Conservation (phyloP, 1,140 invertebrate species). For the Megathymus violae region DNA sequence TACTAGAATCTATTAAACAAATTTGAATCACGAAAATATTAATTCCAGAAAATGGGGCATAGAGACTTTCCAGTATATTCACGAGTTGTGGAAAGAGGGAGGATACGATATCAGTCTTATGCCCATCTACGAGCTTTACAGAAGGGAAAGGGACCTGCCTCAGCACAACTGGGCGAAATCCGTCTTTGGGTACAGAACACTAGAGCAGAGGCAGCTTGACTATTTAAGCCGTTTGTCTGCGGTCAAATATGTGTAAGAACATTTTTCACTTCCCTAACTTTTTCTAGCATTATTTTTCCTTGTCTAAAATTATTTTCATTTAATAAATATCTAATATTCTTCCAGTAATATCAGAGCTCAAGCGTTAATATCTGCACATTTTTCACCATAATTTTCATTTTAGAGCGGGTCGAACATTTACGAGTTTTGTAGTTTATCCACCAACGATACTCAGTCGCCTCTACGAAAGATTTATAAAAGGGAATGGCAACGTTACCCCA, state of each 20-base stretch:
- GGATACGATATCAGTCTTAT: conserved; percentile 84
- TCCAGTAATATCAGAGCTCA: no score
- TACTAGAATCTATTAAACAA: no score
- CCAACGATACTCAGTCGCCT: conserved; percentile 85
- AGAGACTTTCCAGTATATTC: conserved; percentile 85
- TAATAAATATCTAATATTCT: no score
- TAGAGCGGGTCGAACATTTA: conserved; percentile 85
- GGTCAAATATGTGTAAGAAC: conserved; percentile 83
- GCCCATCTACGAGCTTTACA: conserved; percentile 83
- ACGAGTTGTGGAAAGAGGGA: conserved; percentile 86
- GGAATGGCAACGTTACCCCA: conserved; percentile 83
- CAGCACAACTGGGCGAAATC: conserved; percentile 82
- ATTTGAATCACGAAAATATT: not conserved
- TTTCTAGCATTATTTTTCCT: no score
- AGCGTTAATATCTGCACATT: no score
- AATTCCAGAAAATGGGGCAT: conserved; percentile 86
- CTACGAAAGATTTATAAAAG: conserved; percentile 83
- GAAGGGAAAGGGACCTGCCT: conserved; percentile 63
- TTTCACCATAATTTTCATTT: conserved; percentile 37
- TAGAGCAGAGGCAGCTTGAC: conserved; percentile 81
- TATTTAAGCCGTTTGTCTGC: conserved; percentile 76
- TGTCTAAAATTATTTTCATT: no score
- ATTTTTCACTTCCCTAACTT: no score
- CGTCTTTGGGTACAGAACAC: conserved; percentile 84
- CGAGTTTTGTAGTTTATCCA: conserved; percentile 85